Evolutionary conservation across 1,140 invertebrate species (phyloP), one percentile per base, ranked within the genome.

Genomic region (Drosophila quadrilineata): DNA sequence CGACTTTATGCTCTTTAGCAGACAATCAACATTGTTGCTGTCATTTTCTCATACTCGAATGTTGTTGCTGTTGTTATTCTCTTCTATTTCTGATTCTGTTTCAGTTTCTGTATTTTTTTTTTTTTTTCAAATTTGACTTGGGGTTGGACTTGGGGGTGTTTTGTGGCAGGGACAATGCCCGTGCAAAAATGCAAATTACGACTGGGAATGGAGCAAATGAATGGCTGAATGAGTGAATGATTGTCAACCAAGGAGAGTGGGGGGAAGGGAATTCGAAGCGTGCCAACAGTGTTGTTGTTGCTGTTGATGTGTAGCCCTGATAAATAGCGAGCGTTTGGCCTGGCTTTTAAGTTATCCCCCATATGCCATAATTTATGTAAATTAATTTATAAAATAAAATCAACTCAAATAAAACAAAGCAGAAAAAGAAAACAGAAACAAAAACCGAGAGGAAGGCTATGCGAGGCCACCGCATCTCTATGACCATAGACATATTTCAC

Each of bases 1-100:
- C 79, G 77, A 84, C 74, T 84, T 84, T 77, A 84, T 84, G 77
- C 79, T 84, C 77, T 84, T 84, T 84, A 84, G 77, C 79, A 84
- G 77, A 85, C 77, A 84, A 84, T 84, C 77, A 84, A 85, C 79
- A 74, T 77, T 84, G 58, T 59, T 59, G 54, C 29, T 50, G 62
- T n/a, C n/a, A n/a, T n/a, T n/a, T n/a, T n/a, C n/a, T n/a, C n/a
- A n/a, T n/a, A n/a, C n/a, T n/a, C n/a, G n/a, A n/a, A n/a, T 41
- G 26, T 0, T 50, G 22, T 28, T 36, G 43, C 36, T 48, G 22
- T n/a, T 26, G 9, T 9, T 52, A n/a, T n/a, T 3, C n/a, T 45
- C 22, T 12, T 31, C 12, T 21, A 29, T 9, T 12, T 14, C 17
- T 21, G 14, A 22, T 48, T 41, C n/a, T 29, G 26, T 21, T 41